phyloP scores from a whole-genome alignment of 2,888 invertebrate genomes.

The Campoletis raptor region DNA sequence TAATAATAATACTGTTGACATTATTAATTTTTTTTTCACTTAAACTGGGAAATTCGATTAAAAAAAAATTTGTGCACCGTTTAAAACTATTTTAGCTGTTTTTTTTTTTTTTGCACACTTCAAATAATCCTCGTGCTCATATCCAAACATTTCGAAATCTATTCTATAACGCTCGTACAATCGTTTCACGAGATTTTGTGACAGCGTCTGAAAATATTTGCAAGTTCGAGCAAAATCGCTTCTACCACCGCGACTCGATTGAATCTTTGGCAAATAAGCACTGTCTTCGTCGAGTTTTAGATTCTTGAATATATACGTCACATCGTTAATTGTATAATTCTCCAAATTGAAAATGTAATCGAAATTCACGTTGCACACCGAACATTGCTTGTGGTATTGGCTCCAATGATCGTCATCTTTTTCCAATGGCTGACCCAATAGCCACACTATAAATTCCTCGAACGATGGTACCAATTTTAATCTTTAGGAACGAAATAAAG shows the following conservation, averaged over 20 bases:
- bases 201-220: conserved; percentile 79
- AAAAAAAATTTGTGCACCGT: neutral
- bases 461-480: conserved; percentile 82
- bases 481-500: conserved; percentile 63
- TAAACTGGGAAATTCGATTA: too few relatives aligned
- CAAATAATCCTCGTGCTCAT: conserved; percentile 77
- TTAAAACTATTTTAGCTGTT: conserved; percentile 16
- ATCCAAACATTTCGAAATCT: conserved; percentile 83
- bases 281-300: conserved; percentile 70
- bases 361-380: conserved; percentile 79
- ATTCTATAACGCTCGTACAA: conserved; percentile 80
- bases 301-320: conserved; percentile 77
- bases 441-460: conserved; percentile 81
- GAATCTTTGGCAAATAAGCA: conserved; percentile 74
- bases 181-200: conserved; percentile 74
- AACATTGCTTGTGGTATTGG: conserved; percentile 81
- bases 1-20: too few relatives aligned
- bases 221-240: conserved; percentile 79
- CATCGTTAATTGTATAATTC: conserved; percentile 75
- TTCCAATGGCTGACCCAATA: conserved; percentile 75
- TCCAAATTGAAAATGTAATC: conserved; percentile 81
- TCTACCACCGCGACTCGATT: conserved; percentile 74
- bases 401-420: conserved; percentile 83
- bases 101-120: conserved; percentile 63
- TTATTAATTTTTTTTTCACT: too few relatives aligned